Percentiles rank a stretch among this genome's conserved stretches.
phyloP scores from a whole-genome alignment of 2,888 invertebrate species.

The Ischnura elegans region DNA sequence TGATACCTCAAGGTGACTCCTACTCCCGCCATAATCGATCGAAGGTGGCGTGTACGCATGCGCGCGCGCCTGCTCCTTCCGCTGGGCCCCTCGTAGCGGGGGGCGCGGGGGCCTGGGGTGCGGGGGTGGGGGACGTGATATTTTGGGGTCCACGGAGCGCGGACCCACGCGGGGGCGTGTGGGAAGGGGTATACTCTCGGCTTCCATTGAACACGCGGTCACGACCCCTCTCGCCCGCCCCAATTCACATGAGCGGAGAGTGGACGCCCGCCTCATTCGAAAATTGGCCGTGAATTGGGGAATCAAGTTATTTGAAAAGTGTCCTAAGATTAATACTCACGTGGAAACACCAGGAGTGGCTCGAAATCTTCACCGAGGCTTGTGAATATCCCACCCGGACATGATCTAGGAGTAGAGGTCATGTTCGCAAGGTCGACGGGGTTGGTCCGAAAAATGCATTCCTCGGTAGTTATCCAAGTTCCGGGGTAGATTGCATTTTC shows the following conservation, averaged over 20 bases:
- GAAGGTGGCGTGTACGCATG: neutral
- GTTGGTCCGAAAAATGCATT: too few relatives aligned
- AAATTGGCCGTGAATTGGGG: neutral
- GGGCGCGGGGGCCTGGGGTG: neutral
- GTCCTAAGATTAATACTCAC: neutral
- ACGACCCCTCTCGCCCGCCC: neutral
- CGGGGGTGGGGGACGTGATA: conserved; percentile 1
- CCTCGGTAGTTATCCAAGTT: neutral
- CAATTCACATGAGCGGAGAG: neutral
- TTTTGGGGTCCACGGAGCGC: conserved; percentile 49
- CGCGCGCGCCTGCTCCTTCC: conserved; percentile 18
- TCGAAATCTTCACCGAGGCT: too few relatives aligned
- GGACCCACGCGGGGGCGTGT: conserved; percentile 46
- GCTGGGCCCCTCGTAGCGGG: neutral
- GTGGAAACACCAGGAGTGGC: neutral
- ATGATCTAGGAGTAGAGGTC: too few relatives aligned
- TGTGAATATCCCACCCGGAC: too few relatives aligned
- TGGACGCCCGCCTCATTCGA: neutral
- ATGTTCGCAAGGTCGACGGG: neutral
- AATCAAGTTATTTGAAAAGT: neutral
- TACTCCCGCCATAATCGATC: conserved; percentile 64
- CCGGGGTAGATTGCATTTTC: too few relatives aligned
- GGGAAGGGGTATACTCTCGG: neutral
- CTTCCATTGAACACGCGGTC: conserved; percentile 47
- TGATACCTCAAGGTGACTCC: conserved; percentile 57